phyloP scores from a whole-genome alignment of 53 echinoderm and acorn worm species.

The Echinarachnius parma region DNA sequence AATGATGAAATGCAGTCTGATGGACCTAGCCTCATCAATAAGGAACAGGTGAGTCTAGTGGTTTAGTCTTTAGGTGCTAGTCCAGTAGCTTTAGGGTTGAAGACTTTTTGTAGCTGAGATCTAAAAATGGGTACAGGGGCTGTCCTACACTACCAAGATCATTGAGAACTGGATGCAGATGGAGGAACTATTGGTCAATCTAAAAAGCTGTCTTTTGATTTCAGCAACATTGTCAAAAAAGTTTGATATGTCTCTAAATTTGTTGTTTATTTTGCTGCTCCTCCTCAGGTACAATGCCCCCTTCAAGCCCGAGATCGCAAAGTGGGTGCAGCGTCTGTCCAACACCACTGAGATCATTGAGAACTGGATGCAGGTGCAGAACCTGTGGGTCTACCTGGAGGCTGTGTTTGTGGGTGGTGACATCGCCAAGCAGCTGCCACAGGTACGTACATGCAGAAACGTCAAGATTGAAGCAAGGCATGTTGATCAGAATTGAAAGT shows the following conservation, averaged over 20 bases:
- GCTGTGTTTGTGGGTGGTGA: conserved; percentile 99
- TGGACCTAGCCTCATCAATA: no score
- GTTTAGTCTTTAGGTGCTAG: no score
- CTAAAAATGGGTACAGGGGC: conserved; percentile 98
- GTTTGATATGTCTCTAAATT: no score
- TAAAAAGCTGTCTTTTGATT: conserved; percentile 99
- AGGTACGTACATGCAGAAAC: no score
- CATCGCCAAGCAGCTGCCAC: conserved; percentile 97
- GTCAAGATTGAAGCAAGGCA: no score
- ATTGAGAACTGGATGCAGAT: conserved; percentile 99
- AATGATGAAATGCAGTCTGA: no score
- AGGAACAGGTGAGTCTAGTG: no score
- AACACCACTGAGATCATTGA: conserved; percentile 99
- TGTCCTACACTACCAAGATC: conserved; percentile 98
- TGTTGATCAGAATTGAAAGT: no score
- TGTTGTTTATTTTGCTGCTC: no score
- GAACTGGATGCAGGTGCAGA: conserved; percentile 99
- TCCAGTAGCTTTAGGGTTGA: no score
- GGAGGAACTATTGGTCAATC: conserved; percentile 97
- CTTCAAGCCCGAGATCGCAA: conserved; percentile 98
- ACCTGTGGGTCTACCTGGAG: conserved; percentile 98
- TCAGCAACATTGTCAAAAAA: no score
- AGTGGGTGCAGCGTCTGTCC: conserved; percentile 98
- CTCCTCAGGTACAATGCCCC: conserved; percentile 91
- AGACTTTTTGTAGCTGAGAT: no score